A percentile compares a stretch with the other conserved stretches of the same genome.
Conservation (phyloP, 2,888 invertebrate genomes). For the Nipponacmea schrenckii region DNA sequence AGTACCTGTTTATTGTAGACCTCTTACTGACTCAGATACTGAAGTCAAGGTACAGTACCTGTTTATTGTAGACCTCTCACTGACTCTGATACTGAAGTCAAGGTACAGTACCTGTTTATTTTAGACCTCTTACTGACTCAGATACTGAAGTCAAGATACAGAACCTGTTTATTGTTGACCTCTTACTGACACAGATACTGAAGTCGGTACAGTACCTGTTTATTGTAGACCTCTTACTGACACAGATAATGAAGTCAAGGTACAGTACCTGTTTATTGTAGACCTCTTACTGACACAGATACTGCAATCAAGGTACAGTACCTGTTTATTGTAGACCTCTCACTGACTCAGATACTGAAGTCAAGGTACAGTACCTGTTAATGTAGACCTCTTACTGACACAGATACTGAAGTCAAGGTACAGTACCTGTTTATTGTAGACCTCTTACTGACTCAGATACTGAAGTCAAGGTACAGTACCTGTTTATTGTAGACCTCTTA, state of each 20-base stretch:
- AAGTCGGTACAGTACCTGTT: constrained; percentile 85
- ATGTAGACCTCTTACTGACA: constrained; percentile 61
- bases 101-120: constrained; percentile 91
- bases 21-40: constrained; percentile 74
- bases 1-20: constrained; percentile 92
- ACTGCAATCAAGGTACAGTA: constrained; percentile 78
- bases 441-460: no score
- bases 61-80: constrained; percentile 90
- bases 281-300: constrained; percentile 85
- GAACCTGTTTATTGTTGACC: constrained; percentile 95
- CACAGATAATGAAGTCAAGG: constrained; percentile 91
- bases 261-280: constrained; percentile 91
- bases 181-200: constrained; percentile 86
- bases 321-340: constrained; percentile 94
- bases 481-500: no score
- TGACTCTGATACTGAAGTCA: constrained; percentile 93
- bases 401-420: constrained; percentile 92
- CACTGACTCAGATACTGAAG: constrained; percentile 86
- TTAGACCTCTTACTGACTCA: constrained; percentile 88
- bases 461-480: no score
- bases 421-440: no score
- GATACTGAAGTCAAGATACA: constrained; percentile 92
- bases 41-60: constrained; percentile 82
- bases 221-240: constrained; percentile 92
- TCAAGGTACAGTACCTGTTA: no score